Evolutionary conservation across 2,888 invertebrate species (phyloP).

Genomic region (Nephrotoma appendiculata): DNA sequence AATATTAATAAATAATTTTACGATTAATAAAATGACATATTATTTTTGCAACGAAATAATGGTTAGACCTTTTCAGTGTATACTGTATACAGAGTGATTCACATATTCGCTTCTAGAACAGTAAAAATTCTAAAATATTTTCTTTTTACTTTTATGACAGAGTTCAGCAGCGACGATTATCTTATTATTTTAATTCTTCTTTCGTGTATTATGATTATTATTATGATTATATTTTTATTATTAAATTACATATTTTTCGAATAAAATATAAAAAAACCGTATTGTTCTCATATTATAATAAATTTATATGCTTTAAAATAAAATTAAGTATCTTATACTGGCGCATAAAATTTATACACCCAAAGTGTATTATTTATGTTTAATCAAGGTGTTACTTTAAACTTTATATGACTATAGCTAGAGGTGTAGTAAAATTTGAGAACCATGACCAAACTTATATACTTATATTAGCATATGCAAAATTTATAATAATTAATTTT

Average conservation of each 20-base stretch:
- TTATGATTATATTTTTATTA: background rate
- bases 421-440: background rate
- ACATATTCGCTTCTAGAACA: background rate
- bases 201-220: background rate
- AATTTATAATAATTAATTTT: background rate
- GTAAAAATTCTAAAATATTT: background rate
- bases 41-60: background rate
- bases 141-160: background rate
- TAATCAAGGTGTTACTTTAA: background rate
- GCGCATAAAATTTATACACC: background rate
- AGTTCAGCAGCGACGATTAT: background rate
- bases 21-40: background rate
- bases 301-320: background rate
- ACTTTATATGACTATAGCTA: background rate
- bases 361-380: background rate
- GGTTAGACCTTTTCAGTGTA: too few species aligned
- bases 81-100: too few species aligned
- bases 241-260: background rate
- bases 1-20: background rate
- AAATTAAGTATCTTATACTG: background rate
- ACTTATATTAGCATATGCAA: background rate
- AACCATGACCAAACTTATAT: background rate
- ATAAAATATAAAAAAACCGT: background rate
- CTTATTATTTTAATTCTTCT: background rate
- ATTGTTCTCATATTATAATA: background rate